Evolutionary conservation across 2,888 invertebrate species (phyloP), one percentile per base, ranked within the genome.

Genomic region (Ommatoiulus sabulosus): DNA sequence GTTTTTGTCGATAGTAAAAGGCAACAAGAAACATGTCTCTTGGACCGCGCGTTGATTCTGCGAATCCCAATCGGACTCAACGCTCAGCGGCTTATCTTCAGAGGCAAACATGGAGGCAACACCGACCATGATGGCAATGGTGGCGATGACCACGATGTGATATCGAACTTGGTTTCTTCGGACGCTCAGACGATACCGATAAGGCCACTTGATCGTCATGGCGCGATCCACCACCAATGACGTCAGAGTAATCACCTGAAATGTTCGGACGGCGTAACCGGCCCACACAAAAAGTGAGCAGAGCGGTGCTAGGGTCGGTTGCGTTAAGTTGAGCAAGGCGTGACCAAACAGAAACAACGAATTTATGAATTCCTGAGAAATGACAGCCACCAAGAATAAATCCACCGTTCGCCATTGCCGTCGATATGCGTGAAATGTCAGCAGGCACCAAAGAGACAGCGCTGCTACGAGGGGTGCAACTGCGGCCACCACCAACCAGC

Each of bases 331-430:
- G 88, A 90, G 89, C 84, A 90, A 88, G 17, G 89, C 87, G 35
- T 87, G 44, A 48, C 85, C 80, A 10, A 89, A 84, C 20, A 89
- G 84, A 63, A 89, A 85, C 43, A 89, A 20, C 35, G 89, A 72
- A 88, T 89, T 89, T 10, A 90, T 89, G 44, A 91, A 88, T 88
- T 91, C 90, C 90, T 93, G 92, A 20, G 92, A 91, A 46, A 93
- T 90, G 7, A 94, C 91, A 17, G 93, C 93, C 43, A 94, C 92
- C 87, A 94, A 92, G 87, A 94, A 93, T 72, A 94, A 93, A 91
- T 94, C 94, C 91, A 93, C 93, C 2, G 94, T 93, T 46, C 93
- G 92, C 94, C 94, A 94, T 90, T 92, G 92, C 87, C 92, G 92
- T 44, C 93, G 92, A 91, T 94, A 93, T 89, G 93, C 93, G 91